Conservation (phyloP, 2,113 vertebrate species). For the Cyanistes caeruleus region DNA sequence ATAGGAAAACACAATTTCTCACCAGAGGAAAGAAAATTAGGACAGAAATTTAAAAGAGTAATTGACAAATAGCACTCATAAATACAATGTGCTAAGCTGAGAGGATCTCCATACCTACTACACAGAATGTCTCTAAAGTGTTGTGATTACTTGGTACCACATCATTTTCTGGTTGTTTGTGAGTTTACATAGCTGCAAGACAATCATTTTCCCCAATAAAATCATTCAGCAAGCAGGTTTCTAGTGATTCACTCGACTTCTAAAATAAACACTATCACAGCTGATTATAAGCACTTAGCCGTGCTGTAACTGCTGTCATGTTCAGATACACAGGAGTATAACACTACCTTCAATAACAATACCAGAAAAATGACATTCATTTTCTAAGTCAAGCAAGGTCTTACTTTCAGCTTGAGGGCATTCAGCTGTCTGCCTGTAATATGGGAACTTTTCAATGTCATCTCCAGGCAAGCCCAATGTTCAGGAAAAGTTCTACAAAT, state of each 20-base stretch:
- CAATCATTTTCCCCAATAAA: not conserved
- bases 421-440: conserved; percentile 39
- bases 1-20: not conserved
- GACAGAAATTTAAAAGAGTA: not conserved
- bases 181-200: conserved; percentile 26
- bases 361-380: conserved; percentile 18
- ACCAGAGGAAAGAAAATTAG: not conserved
- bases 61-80: not conserved
- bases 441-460: conserved; percentile 42
- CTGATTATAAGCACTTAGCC: conserved; percentile 37
- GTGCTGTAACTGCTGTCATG: conserved; percentile 29
- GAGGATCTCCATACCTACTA: not conserved
- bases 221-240: conserved; percentile 17
- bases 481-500: conserved; percentile 46
- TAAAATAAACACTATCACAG: conserved; percentile 44
- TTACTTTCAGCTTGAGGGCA: conserved; percentile 51
- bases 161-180: not conserved
- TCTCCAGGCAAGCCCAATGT: conserved; percentile 31
- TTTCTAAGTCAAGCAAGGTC: conserved; percentile 55
- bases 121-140: not conserved
- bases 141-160: not conserved
- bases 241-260: not conserved
- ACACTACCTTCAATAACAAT: conserved; percentile 4
- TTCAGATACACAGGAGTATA: conserved; percentile 34
- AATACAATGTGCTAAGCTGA: not conserved